Conservation (phyloP, 2,113 vertebrate species). For the Capreolus pygargus region DNA sequence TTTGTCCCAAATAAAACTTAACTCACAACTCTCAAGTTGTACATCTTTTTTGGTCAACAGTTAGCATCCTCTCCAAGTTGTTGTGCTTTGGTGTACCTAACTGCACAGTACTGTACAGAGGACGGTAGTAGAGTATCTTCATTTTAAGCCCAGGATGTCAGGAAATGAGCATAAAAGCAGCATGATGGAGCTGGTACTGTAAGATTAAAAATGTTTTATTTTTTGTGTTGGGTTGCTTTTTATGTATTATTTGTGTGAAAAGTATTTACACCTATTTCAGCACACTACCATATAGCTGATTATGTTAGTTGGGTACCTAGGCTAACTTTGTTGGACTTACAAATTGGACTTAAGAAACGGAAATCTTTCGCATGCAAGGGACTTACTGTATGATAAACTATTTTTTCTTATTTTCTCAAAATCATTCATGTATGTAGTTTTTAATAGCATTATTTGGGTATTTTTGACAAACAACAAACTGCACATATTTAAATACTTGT, state of each 20-base stretch:
- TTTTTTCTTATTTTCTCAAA: not conserved
- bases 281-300: not conserved
- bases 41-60: too few relatives aligned
- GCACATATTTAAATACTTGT: not conserved
- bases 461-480: not conserved
- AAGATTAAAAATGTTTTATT: too few relatives aligned
- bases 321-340: not conserved
- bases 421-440: not conserved
- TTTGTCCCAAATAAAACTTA: not conserved
- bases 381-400: not conserved
- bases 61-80: too few relatives aligned
- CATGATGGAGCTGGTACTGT: too few relatives aligned
- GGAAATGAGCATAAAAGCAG: too few relatives aligned
- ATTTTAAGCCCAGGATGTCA: too few relatives aligned
- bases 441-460: not conserved
- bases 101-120: too few relatives aligned
- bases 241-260: not conserved
- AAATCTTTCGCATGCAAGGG: not conserved
- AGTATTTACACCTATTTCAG: not conserved
- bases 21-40: not conserved
- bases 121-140: too few relatives aligned
- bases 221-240: not conserved
- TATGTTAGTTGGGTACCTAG: not conserved
- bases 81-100: too few relatives aligned
- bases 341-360: not conserved